Percentiles rank a stretch among this genome's conserved stretches.
Evolutionary conservation across 2,888 invertebrate species (phyloP).

Genomic region (Heliconius sara): DNA sequence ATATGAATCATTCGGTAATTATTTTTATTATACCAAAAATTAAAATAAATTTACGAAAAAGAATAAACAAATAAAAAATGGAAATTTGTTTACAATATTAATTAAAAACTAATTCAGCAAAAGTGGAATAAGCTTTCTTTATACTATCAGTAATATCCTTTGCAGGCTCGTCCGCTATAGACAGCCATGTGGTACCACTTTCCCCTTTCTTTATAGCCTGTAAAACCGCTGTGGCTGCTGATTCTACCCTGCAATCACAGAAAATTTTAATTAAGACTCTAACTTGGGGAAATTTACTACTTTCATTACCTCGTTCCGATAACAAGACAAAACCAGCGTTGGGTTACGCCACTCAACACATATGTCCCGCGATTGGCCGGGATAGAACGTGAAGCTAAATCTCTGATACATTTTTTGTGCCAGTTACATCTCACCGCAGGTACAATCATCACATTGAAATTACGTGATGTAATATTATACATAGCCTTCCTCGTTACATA

Average conservation of each 20-base stretch:
- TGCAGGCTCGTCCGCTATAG: conserved; percentile 54
- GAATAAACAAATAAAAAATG: neutral
- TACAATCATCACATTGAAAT: no score
- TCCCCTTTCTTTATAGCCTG: conserved; percentile 46
- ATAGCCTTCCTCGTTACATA: no score
- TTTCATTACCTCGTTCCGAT: no score
- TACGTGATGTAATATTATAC: no score
- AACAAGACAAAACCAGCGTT: no score
- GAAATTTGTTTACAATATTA: neutral
- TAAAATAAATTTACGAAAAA: neutral
- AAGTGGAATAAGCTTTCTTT: conserved; percentile 49
- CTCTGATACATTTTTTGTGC: no score
- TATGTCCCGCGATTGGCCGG: no score
- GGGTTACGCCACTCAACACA: no score
- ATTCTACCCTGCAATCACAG: conserved; percentile 44
- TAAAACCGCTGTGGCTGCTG: conserved; percentile 46
- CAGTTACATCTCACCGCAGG: no score
- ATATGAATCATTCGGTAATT: no score
- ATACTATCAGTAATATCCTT: conserved; percentile 56
- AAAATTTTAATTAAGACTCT: neutral
- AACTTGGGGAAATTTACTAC: no score
- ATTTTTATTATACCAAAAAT: neutral
- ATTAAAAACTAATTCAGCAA: conserved; percentile 39
- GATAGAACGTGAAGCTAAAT: neutral
- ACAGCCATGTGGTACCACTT: conserved; percentile 51